Evolutionary conservation across 1,140 invertebrate genomes (phyloP), one percentile per base, ranked within the genome.

Genomic region (Anadara kagoshimensis): DNA sequence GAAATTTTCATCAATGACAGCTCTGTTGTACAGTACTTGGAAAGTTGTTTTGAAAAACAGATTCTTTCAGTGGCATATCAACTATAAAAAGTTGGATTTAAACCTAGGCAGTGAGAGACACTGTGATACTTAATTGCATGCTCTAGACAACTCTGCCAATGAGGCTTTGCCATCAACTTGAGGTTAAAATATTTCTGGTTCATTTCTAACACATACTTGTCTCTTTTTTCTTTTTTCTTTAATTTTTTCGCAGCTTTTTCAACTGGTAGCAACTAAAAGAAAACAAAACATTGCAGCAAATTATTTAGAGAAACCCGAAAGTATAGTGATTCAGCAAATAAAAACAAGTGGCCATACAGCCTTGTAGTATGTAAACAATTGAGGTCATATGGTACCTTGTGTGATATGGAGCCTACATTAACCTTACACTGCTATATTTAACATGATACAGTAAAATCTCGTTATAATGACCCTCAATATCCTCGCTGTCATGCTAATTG

Each of bases 231-330:
- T 20, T 69, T 69, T 36, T 53, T 69, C 22, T 54, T 41, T 43
- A 69, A 69, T 47, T 62, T 69, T 36, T 62, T 69, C 14, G 67
- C 45, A 18, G 56, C 56, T 44, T 69, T 69, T 45, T 69, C 67
- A 22, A 69, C 51, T 18, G 67, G 67, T 20, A 69, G 44, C 67
- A 69, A 20, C 67, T 69, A 43, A n/a, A 58, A 58, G 16, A 18
- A 18, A 14, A 49, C 1, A 18, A 49, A 49, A 49, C 4, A 49
- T 49, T 18, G 45, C 10, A 18, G n/a, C 47, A 49, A 2, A 4
- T 18, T 49, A 4, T 2, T 11, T 49, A 18, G 14, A n/a, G n/a
- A 18, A 49, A 14, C 45, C 16, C 8, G 8, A 47, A 47, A 8
- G 45, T 10, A 10, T 8, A 10, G 16, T 10, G 16, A 16, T 47